phyloP scores from a whole-genome alignment of 2,797 vertebrate genomes.

The Chaetodon trifasciatus region DNA sequence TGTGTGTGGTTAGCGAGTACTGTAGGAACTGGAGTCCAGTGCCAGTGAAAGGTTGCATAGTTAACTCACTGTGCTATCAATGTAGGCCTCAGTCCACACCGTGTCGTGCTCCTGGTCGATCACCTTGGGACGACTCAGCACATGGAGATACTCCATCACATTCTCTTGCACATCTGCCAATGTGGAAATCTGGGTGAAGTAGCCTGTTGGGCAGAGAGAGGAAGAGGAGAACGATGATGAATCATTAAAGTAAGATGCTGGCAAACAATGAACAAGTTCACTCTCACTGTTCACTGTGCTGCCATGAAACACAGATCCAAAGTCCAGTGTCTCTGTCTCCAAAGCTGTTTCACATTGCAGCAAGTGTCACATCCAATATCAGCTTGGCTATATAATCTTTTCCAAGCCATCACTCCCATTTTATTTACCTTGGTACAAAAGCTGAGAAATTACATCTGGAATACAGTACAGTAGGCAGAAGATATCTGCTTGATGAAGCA shows the following conservation, averaged over 20 bases:
- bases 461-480: conserved; percentile 29
- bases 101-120: conserved; percentile 98
- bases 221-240: conserved; percentile 8
- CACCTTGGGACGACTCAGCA: conserved; percentile 98
- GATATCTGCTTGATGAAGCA: conserved; percentile 52
- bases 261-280: conserved; percentile 3
- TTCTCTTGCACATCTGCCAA: conserved; percentile 98
- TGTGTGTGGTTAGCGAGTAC: background rate
- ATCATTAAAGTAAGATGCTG: conserved; percentile 13
- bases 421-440: conserved; percentile 26
- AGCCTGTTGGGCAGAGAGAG: conserved; percentile 84
- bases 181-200: conserved; percentile 98
- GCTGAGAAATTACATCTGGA: conserved; percentile 46
- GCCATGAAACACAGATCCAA: background rate
- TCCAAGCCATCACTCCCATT: conserved; percentile 28
- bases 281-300: background rate
- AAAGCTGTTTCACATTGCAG: conserved; percentile 16
- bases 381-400: conserved; percentile 4
- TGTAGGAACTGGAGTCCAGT: background rate
- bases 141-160: conserved; percentile 99
- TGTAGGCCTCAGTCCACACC: conserved; percentile 98
- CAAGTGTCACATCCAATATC: conserved; percentile 22
- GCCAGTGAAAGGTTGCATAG: conserved; percentile 6
- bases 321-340: background rate
- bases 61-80: conserved; percentile 96